Conservation (phyloP, 2,797 vertebrate genomes). For the Rhyacichthys aspro region DNA sequence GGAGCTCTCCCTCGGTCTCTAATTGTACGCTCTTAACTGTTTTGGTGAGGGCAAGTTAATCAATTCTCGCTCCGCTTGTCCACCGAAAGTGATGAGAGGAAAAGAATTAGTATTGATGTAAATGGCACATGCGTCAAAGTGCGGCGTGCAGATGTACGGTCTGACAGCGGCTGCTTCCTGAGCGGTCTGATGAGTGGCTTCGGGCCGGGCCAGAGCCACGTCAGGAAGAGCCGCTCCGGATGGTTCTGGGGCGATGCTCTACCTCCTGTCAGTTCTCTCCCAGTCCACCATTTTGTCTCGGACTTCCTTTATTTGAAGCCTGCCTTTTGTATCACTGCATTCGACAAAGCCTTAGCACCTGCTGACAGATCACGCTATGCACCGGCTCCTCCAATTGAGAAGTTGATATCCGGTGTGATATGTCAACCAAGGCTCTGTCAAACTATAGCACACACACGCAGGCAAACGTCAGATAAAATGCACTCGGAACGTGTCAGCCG, state of each 20-base stretch:
- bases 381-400: conserved; percentile 69
- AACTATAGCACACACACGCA: conserved; percentile 48
- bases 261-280: conserved; percentile 66
- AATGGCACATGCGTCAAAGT: conserved; percentile 28
- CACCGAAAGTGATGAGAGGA: conserved; percentile 14
- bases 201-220: conserved; percentile 45
- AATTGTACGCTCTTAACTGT: conserved; percentile 23
- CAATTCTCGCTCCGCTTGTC: conserved; percentile 28
- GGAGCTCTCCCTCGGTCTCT: conserved; percentile 3
- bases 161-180: conserved; percentile 37
- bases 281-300: conserved; percentile 66
- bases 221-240: conserved; percentile 50
- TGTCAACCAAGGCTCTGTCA: conserved; percentile 70
- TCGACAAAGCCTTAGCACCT: conserved; percentile 75
- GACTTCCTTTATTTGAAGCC: conserved; percentile 66
- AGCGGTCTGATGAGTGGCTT: conserved; percentile 61
- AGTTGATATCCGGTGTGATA: conserved; percentile 70
- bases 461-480: conserved; percentile 42
- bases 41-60: conserved; percentile 28
- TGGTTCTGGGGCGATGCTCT: conserved; percentile 54
- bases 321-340: conserved; percentile 62
- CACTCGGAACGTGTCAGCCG: conserved; percentile 41
- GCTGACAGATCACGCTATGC: conserved; percentile 75
- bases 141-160: conserved; percentile 24
- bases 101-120: conserved; percentile 17